phyloP scores from a whole-genome alignment of 2,888 invertebrate species.

The Melinaea marsaeus region DNA sequence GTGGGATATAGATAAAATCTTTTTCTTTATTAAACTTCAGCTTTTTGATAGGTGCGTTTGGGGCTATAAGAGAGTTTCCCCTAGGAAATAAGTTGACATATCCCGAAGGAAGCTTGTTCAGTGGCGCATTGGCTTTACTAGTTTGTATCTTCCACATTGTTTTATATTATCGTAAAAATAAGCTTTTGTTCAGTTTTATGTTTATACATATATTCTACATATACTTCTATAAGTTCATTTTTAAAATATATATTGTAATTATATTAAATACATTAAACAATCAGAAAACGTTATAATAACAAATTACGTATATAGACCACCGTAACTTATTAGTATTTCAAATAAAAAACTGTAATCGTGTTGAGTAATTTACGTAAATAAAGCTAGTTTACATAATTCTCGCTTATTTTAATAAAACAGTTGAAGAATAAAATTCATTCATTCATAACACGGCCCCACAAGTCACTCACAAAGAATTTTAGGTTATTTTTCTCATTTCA shows the following conservation, averaged over 20 bases:
- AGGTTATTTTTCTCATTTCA: slow-evolving; percentile 74
- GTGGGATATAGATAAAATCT: slow-evolving; percentile 49
- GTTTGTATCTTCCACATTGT: slow-evolving; percentile 9
- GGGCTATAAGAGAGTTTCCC: slow-evolving; percentile 55
- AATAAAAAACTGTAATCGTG: slow-evolving; percentile 11
- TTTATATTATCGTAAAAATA: slow-evolving; percentile 15
- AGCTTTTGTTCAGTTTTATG: slow-evolving; percentile 2
- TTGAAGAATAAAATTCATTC: slow-evolving; percentile 47
- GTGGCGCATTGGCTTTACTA: slow-evolving; percentile 16
- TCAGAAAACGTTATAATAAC: neutral
- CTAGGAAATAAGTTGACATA: slow-evolving; percentile 62
- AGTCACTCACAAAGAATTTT: slow-evolving; percentile 62
- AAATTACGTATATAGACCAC: neutral
- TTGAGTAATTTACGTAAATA: slow-evolving; percentile 30
- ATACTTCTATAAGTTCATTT: no score
- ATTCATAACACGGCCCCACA: slow-evolving; percentile 58
- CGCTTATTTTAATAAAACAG: slow-evolving; percentile 31
- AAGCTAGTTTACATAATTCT: slow-evolving; percentile 31
- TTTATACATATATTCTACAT: no score
- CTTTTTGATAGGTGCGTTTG: slow-evolving; percentile 57
- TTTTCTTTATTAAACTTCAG: slow-evolving; percentile 56
- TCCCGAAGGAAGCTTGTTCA: slow-evolving; percentile 34
- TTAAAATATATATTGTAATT: neutral
- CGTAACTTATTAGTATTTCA: no score
- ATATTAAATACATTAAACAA: neutral